Base-by-base conservation (phyloP, 2,888 invertebrate species). In the Xylocampa areola region DNA sequence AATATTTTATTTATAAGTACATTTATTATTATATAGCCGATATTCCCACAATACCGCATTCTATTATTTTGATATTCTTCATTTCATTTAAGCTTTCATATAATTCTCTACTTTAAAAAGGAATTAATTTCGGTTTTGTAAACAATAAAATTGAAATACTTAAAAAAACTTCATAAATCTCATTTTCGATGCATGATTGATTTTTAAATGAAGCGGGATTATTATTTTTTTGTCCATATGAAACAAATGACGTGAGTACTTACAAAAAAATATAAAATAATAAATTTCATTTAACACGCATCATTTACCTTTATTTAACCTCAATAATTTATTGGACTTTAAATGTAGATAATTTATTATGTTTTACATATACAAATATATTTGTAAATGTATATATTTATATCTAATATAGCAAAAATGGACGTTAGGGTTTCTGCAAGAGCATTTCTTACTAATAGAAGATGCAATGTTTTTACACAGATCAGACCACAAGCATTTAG, bases 381-480 rank as follows among this genome's bases (percentile, higher is more conserved):
- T 55, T 60, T 66, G 47, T 66, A 62, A 63, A 51, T 73, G 65
- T 68, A 74, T 58, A 70, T 49, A 61, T 68, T 55, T 67, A 72
- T 59, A 68, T 52, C 68, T 74, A 75, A 59, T 63, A 13, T 67
- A 68, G 58, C 80, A 76, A 84, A 80, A 85, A 85, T 85, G 84
- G 85, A 85, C 85, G 85, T 81, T 52, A 73, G 64, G 75, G 61
- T 65, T 68, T 79, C 79, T 77, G 84, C 77, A 68, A 74, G 68
- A 54, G 65, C 71, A 67, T 71, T 64, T 49, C 21, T 51, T 51
- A 52, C 8, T 33, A 33, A 41, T 63, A 57, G 11, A 65, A 60
- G 49, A 58, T 60, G 57, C 40, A 29, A 17, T 37, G 45, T 47
- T 27, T 52, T 47, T 10, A n/a, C 16, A 52, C 32, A 48, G 25